A percentile compares a stretch with the other conserved stretches of the same genome.
phyloP scores from a whole-genome alignment of 2,888 invertebrate genomes.

The Lamellibrachia satsuma region DNA sequence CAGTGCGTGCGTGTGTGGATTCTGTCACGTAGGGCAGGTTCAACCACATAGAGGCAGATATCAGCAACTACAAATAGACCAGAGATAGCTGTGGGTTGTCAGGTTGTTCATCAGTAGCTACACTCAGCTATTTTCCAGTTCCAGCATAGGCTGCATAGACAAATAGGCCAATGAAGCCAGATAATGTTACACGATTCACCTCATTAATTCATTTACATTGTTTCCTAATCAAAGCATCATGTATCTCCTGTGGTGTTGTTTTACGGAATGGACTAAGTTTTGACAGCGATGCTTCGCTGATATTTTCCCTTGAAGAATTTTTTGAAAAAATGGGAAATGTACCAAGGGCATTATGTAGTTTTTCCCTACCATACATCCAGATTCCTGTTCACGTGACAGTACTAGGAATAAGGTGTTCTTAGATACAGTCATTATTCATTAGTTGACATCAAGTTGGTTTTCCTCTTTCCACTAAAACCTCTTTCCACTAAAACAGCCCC shows the following conservation, averaged over 20 bases:
- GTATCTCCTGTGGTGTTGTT: not conserved
- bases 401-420: not conserved
- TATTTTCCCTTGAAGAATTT: not conserved
- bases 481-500: not conserved
- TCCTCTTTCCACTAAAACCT: too few species aligned
- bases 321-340: not conserved
- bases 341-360: not conserved
- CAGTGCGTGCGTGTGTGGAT: not conserved
- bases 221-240: not conserved
- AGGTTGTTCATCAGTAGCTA: not conserved
- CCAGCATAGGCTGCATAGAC: not conserved
- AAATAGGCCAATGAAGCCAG: not conserved
- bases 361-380: not conserved
- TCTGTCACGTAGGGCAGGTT: not conserved
- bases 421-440: not conserved
- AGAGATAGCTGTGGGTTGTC: not conserved
- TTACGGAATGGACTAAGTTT: not conserved
- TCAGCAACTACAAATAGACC: not conserved
- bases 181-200: not conserved
- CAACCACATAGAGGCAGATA: not conserved
- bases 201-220: not conserved
- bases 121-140: not conserved
- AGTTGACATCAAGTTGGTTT: not conserved
- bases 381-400: not conserved
- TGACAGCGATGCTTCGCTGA: not conserved